Evolutionary conservation across 2,888 invertebrate species (phyloP), one percentile per base, ranked within the genome.

Genomic region (Oscheius sp.): DNA sequence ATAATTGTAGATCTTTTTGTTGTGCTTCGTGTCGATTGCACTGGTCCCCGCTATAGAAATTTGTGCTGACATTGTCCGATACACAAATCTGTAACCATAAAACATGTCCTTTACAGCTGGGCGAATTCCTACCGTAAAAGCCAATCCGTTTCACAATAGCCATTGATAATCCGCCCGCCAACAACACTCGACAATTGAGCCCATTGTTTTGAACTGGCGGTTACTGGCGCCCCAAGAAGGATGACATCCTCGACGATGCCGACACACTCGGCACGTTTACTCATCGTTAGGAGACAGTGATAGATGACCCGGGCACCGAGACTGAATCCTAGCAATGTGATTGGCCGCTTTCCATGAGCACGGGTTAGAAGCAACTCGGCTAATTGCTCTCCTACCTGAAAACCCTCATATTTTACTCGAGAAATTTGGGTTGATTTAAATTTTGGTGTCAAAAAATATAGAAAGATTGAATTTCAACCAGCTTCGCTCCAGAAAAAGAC

Each of bases 291-390:
- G 25, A 93, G 89, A 86, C 92, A 93, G 84, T 92, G 92, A 88
- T 91, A 93, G 77, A 93, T 92, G 49, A 92, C 92, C 73, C 92
- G 89, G 2, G 92, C 92, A n/a, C 93, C 93, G 16, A 93, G 89
- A 81, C 92, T 92, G 86, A 92, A 92, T 5, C 93, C 87, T 74
- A 92, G 90, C 63, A 93, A 89, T 0, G 92, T 92, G 29, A 93
- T 92, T 1, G 93, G 93, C 46, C 93, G 88, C 82, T 91, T 91
- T 6, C 92, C 92, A 63, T 92, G 92, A 79, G 91, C 90, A 75
- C 92, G 88, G 7, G 91, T 89, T 35, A 92, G 87, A 43, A 93
- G 89, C n/a, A 92, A 91, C 74, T 92, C 91, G 1, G 93, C 93
- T 70, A 93, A 89, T 82, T 92, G 91, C 82, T 91, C 91, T 6